Base-by-base conservation (phyloP, 2,888 invertebrate genomes). In the Melipona beecheii region DNA sequence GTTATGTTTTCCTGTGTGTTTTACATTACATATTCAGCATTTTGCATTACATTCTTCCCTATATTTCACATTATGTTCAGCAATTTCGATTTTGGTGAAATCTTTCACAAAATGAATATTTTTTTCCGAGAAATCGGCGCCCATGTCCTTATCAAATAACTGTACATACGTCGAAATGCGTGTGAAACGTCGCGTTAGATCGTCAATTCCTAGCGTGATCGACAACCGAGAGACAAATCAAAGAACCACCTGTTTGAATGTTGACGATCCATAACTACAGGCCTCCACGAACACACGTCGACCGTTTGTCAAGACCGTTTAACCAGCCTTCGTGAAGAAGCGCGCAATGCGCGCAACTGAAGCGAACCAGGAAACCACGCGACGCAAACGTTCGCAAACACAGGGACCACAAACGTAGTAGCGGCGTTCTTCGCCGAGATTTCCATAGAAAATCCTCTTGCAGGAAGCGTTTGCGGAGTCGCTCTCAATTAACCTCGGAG, bases 401-500 rank as follows among this genome's bases (percentile, higher is more conserved):
- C 77, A 49, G 56, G 64, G 60, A 60, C 50, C 27, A 27, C 77
- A 31, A 72, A 62, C 43, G 43, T 11, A 2, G 62, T 17, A 15
- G 31, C 27, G 58, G 27, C 60, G 17, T 72, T 21, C 72, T 11
- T 3, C 65, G 13, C 15, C 21, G 13, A 9, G 54, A 72, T 66
- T 72, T 60, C 21, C 79, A 24, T 36, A 71, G 43, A 60, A 58
- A 78, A 60, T 31, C 36, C 52, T 27, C 43, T 24, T 4, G n/a
- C n/a, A 3, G 27, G 58, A 17, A 43, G 31, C 27, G 68, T 1
- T 9, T n/a, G 4, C 52, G 58, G 81, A 74, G 58, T 68, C 81
- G 71, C 65, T 74, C 74, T 81, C 82, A 81, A 82, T 82, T 82
- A 82, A 82, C 82, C 81, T 70, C 31, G 15, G 13, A n/a, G 69